Conservation (phyloP, 2,113 vertebrate species). For the Pomatorhinus ruficollis region DNA sequence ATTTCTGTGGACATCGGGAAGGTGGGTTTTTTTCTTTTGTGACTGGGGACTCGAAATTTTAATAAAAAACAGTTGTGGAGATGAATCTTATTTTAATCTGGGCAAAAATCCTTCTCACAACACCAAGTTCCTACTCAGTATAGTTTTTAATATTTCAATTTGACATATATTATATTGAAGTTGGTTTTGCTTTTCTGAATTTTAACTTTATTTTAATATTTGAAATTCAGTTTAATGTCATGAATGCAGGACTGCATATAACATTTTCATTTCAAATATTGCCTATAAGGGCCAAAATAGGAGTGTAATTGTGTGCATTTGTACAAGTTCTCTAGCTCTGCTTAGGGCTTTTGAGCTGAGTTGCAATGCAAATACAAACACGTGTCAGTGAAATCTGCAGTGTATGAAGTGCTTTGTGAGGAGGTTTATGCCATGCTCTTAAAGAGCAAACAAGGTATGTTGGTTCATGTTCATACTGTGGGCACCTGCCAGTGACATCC, state of each 20-base stretch:
- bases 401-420: neutral
- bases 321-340: neutral
- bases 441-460: neutral
- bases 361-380: neutral
- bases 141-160: neutral
- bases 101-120: neutral
- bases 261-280: neutral
- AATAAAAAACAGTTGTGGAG: neutral
- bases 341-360: neutral
- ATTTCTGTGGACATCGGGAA: neutral
- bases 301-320: neutral
- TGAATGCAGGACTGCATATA: neutral
- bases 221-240: neutral
- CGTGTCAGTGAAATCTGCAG: neutral
- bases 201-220: neutral
- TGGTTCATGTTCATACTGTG: neutral
- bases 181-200: neutral
- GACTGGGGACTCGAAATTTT: neutral
- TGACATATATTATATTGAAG: neutral
- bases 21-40: neutral
- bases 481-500: neutral
- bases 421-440: neutral
- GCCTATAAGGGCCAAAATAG: neutral
- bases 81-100: neutral
- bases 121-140: neutral